A percentile compares a stretch with the other conserved stretches of the same genome.
These are phyloP conservation scores for Hirundichthys speculiger DNA, from an alignment of 2,113 vertebrate species.

Conservation along the genomic window DNA sequence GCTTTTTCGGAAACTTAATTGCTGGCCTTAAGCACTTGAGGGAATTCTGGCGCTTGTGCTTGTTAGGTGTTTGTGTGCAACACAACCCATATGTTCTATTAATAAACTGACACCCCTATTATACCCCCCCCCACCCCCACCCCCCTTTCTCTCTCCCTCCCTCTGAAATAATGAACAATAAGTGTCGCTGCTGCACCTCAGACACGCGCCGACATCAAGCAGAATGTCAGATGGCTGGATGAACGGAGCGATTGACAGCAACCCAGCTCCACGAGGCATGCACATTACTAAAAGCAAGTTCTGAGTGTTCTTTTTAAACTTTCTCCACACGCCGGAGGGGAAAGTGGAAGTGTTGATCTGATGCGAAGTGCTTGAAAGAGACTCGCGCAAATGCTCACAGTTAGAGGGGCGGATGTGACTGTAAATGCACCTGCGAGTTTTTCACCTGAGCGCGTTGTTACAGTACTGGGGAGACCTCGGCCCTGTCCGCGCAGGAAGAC, in stretches of 20 bases:
- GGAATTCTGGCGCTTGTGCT: constrained; percentile 65
- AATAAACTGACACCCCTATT: constrained; percentile 72
- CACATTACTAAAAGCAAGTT: constrained; percentile 74
- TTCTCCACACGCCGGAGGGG: constrained; percentile 66
- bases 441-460: constrained; percentile 40
- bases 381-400: constrained; percentile 53
- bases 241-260: constrained; percentile 72
- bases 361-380: constrained; percentile 66
- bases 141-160: constrained; percentile 24
- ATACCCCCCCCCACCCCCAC: constrained; percentile 23
- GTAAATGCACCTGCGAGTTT: constrained; percentile 48
- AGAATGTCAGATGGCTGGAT: constrained; percentile 77
- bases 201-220: constrained; percentile 78
- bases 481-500: not conserved
- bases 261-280: constrained; percentile 67
- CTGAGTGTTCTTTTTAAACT: constrained; percentile 74
- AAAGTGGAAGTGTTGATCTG: constrained; percentile 60
- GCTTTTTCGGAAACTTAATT: constrained; percentile 73
- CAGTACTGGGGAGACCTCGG: constrained; percentile 35
- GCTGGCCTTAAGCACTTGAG: constrained; percentile 71
- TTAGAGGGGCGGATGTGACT: constrained; percentile 47
- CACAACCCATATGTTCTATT: constrained; percentile 73
- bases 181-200: constrained; percentile 74
- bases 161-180: constrained; percentile 80
- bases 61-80: constrained; percentile 77